A percentile compares a stretch with the other conserved stretches of the same genome.
phyloP scores from a whole-genome alignment of 2,888 invertebrate species.

The Polylopha cassiicola region DNA sequence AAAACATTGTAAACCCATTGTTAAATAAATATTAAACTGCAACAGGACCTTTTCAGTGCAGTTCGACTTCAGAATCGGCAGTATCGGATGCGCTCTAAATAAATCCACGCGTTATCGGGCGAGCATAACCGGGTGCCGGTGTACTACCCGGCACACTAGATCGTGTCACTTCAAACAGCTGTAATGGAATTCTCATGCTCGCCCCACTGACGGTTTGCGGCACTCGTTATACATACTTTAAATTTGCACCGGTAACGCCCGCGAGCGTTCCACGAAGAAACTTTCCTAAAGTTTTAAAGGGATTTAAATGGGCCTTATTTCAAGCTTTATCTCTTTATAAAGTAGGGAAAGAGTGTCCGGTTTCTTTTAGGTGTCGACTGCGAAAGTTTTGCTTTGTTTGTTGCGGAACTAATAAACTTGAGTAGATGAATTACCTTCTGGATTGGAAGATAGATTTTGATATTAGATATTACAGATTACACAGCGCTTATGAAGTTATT shows the following conservation, averaged over 20 bases:
- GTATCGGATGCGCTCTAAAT: conserved; percentile 39
- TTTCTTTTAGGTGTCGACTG: conserved; percentile 20
- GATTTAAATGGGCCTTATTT: conserved; percentile 60
- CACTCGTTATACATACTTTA: conserved; percentile 70
- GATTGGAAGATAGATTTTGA: too few species aligned
- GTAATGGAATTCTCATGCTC: conserved; percentile 75
- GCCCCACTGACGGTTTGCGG: conserved; percentile 60
- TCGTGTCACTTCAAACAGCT: conserved; percentile 59
- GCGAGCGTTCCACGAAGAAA: conserved; percentile 57
- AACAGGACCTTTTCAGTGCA: conserved; percentile 3
- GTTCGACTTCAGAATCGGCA: conserved; percentile 6
- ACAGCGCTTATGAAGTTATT: too few species aligned
- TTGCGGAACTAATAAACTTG: conserved; percentile 9
- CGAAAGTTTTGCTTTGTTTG: conserved; percentile 11
- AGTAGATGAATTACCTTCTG: not conserved
- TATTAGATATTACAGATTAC: too few species aligned
- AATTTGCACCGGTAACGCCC: conserved; percentile 70
- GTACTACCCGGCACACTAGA: conserved; percentile 32
- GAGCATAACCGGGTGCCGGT: conserved; percentile 20
- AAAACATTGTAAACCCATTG: too few species aligned
- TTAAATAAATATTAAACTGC: too few species aligned
- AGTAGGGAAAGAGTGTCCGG: conserved; percentile 15
- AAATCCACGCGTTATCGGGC: conserved; percentile 41
- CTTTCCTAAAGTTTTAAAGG: conserved; percentile 58
- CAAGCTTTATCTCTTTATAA: conserved; percentile 39